Percentiles rank a stretch among this genome's conserved stretches.
phyloP scores from a whole-genome alignment of 2,797 vertebrate genomes.

The Miopithecus talapoin region DNA sequence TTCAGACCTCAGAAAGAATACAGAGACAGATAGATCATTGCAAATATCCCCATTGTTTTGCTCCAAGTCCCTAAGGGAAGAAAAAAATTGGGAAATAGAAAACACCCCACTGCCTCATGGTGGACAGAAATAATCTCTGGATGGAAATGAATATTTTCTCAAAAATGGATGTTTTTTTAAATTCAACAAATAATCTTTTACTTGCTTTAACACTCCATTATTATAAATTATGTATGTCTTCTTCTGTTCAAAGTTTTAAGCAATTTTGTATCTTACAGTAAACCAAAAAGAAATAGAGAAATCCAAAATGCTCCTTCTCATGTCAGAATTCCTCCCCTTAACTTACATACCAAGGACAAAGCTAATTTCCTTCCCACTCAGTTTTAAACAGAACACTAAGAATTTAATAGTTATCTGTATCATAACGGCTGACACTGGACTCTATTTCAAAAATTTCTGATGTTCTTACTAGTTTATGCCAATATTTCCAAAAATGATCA shows the following conservation, averaged over 20 bases:
- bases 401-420: background rate
- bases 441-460: background rate
- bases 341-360: background rate
- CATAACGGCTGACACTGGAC: background rate
- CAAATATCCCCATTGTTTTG: slow-evolving; percentile 39
- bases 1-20: slow-evolving; percentile 62
- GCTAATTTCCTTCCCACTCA: background rate
- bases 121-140: background rate
- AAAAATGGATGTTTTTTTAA: background rate
- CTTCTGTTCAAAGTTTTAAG: background rate
- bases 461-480: background rate
- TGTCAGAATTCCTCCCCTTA: background rate
- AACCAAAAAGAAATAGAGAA: background rate
- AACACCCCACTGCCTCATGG: background rate
- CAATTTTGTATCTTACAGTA: background rate
- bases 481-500: background rate
- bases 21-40: slow-evolving; percentile 40
- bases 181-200: background rate
- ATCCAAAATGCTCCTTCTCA: background rate
- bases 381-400: background rate
- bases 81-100: background rate
- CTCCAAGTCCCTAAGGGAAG: background rate
- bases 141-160: background rate
- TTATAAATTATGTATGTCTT: background rate
- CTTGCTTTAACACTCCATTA: background rate